These are phyloP conservation scores for Helostoma temminkii DNA, from an alignment of 2,797 vertebrate genomes.

Conservation along the genomic window DNA sequence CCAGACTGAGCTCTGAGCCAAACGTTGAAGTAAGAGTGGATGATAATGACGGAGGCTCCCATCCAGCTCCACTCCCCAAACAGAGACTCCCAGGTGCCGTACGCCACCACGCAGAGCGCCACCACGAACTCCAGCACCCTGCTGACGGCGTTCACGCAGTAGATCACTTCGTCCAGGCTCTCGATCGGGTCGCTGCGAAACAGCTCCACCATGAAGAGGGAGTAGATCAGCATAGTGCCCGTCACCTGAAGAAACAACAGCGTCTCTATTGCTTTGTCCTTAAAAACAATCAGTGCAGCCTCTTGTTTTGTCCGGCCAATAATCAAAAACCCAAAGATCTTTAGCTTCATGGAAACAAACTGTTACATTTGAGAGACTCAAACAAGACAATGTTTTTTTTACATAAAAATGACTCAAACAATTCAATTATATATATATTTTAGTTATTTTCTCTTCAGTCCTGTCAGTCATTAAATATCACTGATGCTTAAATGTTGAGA, in stretches of 20 bases:
- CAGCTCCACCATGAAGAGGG: slow-evolving; percentile 89
- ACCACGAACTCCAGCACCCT: slow-evolving; percentile 91
- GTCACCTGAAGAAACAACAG: slow-evolving; percentile 78
- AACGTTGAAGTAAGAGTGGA: slow-evolving; percentile 93
- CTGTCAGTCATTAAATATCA: too few species aligned
- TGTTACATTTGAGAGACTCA: too few species aligned
- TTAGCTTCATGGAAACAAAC: too few species aligned
- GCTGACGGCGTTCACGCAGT: slow-evolving; percentile 88
- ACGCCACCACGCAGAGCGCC: slow-evolving; percentile 90
- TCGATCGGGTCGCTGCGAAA: slow-evolving; percentile 83
- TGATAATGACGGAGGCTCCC: slow-evolving; percentile 89
- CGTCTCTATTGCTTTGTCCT: background rate
- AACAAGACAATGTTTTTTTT: too few species aligned
- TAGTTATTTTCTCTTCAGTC: too few species aligned
- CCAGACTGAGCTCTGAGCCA: slow-evolving; percentile 91
- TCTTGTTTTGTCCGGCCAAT: too few species aligned
- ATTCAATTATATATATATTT: too few species aligned
- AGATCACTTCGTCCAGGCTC: slow-evolving; percentile 90
- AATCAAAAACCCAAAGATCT: too few species aligned
- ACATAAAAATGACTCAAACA: too few species aligned
- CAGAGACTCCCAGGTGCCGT: slow-evolving; percentile 90
- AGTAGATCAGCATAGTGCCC: slow-evolving; percentile 90
- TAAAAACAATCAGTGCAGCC: background rate
- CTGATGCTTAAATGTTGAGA: too few species aligned
- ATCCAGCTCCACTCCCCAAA: slow-evolving; percentile 94